Evolutionary conservation across 2,888 invertebrate genomes (phyloP).

Genomic region (Yponomeuta sedellus): DNA sequence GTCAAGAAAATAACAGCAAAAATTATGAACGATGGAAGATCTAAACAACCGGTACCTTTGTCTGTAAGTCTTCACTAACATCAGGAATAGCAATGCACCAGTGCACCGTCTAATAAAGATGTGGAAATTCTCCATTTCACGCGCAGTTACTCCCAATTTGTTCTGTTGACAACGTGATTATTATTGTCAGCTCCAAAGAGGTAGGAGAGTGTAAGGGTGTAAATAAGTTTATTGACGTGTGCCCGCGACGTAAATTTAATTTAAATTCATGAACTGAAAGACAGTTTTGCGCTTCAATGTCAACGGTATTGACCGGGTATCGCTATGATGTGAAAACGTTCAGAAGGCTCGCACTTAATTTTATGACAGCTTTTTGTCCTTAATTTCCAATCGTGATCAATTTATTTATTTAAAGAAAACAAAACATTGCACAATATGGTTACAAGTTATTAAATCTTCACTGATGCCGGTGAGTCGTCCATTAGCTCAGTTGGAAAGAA

Average conservation of each 20-base stretch:
- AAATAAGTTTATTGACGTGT: not conserved
- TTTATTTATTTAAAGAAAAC: no score
- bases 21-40: no score
- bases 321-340: not conserved
- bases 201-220: not conserved
- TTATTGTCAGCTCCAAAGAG: not conserved
- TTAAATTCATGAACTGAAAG: conserved; percentile 8
- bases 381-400: no score
- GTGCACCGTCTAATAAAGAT: not conserved
- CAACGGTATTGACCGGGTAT: not conserved
- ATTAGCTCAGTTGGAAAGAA: no score
- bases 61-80: not conserved
- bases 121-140: conserved; percentile 3
- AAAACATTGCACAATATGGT: no score
- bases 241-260: conserved; percentile 6
- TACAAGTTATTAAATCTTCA: no score
- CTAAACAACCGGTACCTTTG: no score
- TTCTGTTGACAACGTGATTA: not conserved
- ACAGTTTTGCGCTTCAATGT: not conserved
- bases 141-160: conserved; percentile 4
- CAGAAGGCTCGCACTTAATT: not conserved
- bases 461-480: no score
- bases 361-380: no score
- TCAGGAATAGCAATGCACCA: not conserved
- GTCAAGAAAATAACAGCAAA: no score